phyloP scores from a whole-genome alignment of 2,888 invertebrate genomes.

The Cryptocephalus moraei region DNA sequence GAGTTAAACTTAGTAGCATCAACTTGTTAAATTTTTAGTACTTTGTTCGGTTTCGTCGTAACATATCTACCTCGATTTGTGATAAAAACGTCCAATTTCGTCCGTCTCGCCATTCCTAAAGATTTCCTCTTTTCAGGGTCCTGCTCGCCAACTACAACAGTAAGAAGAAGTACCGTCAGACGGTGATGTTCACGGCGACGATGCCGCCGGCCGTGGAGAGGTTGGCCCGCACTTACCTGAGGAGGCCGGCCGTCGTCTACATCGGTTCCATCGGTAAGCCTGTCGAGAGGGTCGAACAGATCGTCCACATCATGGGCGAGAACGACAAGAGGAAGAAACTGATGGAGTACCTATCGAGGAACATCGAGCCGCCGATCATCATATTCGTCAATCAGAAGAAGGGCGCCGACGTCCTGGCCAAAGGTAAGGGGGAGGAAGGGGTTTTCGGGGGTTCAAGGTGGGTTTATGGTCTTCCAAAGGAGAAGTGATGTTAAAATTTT shows the following conservation, averaged over 20 bases:
- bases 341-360: slow-evolving; percentile 80
- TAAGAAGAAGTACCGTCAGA: slow-evolving; percentile 96
- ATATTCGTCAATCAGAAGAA: slow-evolving; percentile 99
- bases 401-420: slow-evolving; percentile 87
- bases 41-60: no score
- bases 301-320: slow-evolving; percentile 91
- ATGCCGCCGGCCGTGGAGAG: slow-evolving; percentile 99
- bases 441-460: no score
- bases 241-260: slow-evolving; percentile 91
- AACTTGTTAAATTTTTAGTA: no score
- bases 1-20: no score
- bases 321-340: slow-evolving; percentile 94
- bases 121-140: slow-evolving; percentile 27
- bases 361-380: slow-evolving; percentile 94
- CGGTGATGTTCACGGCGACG: slow-evolving; percentile 99
- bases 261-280: slow-evolving; percentile 95
- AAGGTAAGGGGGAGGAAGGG: slow-evolving; percentile 45
- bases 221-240: slow-evolving; percentile 84
- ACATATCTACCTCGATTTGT: no score
- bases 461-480: no score
- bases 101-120: not conserved
- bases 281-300: slow-evolving; percentile 95
- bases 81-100: no score
- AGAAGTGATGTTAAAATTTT: no score
- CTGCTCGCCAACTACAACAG: slow-evolving; percentile 89